Evolutionary conservation across 2,888 invertebrate genomes (phyloP).

Genomic region (Esperia sulphurella): DNA sequence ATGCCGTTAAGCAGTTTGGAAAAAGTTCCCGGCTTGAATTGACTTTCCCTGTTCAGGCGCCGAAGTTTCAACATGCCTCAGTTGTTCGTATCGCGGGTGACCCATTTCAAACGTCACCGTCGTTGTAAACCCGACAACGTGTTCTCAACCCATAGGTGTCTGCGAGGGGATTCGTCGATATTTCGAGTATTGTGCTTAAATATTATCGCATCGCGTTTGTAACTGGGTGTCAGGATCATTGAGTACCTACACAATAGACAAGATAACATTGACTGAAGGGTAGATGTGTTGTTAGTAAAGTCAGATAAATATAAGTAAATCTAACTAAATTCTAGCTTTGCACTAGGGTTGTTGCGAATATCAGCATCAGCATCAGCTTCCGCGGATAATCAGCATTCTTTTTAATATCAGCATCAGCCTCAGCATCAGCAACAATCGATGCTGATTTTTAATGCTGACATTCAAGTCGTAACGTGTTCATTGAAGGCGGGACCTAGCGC

Average conservation of each 20-base stretch:
- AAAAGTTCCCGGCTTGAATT: constrained; percentile 62
- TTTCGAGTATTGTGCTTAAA: constrained; percentile 9
- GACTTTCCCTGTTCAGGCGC: constrained; percentile 61
- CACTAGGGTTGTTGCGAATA: no score
- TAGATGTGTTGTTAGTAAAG: no score
- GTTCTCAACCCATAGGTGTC: constrained; percentile 9
- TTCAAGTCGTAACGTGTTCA: no score
- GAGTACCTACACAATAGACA: neutral
- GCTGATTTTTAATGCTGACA: no score
- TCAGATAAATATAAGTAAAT: no score
- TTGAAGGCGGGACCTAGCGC: no score
- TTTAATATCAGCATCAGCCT: no score
- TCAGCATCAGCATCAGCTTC: no score
- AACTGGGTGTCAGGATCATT: neutral
- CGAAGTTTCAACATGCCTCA: constrained; percentile 47
- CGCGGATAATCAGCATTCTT: no score
- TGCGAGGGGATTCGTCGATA: constrained; percentile 10
- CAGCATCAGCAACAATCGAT: no score
- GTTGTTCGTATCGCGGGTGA: constrained; percentile 20
- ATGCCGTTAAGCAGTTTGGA: constrained; percentile 34
- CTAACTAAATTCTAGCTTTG: no score
- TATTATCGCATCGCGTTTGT: neutral
- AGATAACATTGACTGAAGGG: constrained; percentile 1
- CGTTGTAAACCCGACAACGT: constrained; percentile 7
- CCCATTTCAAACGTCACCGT: constrained; percentile 15